phyloP scores from a whole-genome alignment of 2,888 invertebrate genomes.

The Thera obeliscata region DNA sequence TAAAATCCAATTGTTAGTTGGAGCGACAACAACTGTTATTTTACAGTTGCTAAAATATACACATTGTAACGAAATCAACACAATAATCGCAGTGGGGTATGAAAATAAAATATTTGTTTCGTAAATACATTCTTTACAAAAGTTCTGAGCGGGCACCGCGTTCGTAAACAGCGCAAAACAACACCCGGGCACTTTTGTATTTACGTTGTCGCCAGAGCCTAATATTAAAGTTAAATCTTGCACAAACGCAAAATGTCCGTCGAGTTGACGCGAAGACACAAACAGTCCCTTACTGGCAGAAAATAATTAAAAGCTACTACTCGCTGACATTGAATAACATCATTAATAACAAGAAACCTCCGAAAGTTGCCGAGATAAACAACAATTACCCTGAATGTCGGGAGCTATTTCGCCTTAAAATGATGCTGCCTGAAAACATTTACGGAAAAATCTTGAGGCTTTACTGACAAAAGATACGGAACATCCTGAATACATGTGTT shows the following conservation, averaged over 20 bases:
- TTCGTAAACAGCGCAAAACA: conserved; percentile 29
- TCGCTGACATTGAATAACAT: conserved; percentile 73
- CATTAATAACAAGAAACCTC: conserved; percentile 76
- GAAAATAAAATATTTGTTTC: conserved; percentile 25
- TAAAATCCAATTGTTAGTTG: conserved; percentile 14
- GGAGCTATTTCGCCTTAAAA: conserved; percentile 51
- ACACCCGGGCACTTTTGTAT: conserved; percentile 34
- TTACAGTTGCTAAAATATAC: conserved; percentile 12
- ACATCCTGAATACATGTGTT: background rate
- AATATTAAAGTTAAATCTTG: conserved; percentile 61
- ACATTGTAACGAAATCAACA: conserved; percentile 10
- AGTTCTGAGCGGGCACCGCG: conserved; percentile 13
- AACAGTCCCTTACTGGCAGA: conserved; percentile 60
- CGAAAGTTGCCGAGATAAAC: conserved; percentile 74
- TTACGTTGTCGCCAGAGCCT: conserved; percentile 37
- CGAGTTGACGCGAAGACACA: conserved; percentile 60
- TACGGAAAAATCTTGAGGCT: conserved; percentile 35
- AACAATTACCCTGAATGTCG: conserved; percentile 70
- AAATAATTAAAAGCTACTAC: conserved; percentile 78
- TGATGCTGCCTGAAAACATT: conserved; percentile 43
- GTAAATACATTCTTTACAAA: conserved; percentile 28
- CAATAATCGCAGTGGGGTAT: conserved; percentile 9
- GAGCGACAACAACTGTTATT: conserved; percentile 2
- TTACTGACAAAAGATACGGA: background rate
- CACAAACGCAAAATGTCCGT: conserved; percentile 62